These are phyloP conservation scores for Linhomoeus sp. DNA, from an alignment of 2,888 invertebrate species.

Conservation along the genomic window DNA sequence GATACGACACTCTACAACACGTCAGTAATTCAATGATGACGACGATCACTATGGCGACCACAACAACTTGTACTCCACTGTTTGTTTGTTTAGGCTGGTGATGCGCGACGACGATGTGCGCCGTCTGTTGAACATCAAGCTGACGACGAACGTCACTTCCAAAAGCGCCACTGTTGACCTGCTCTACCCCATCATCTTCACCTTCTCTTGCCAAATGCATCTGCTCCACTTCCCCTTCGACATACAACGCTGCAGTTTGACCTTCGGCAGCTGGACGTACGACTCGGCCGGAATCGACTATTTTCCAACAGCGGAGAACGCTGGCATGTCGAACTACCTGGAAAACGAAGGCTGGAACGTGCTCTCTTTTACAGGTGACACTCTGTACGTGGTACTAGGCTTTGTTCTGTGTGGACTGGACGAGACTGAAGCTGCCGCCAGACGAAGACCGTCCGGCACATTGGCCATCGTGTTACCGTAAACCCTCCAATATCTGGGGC, in stretches of 20 bases:
- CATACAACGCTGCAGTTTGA: conserved; percentile 22
- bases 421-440: too few relatives aligned
- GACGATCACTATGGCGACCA: neutral
- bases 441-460: too few relatives aligned
- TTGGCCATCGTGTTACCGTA: too few relatives aligned
- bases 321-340: conserved; percentile 21
- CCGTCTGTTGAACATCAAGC: conserved; percentile 20
- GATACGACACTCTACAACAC: conserved; percentile 23
- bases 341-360: conserved; percentile 25
- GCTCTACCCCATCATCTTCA: conserved; percentile 24
- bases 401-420: too few relatives aligned
- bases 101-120: conserved; percentile 24
- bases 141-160: conserved; percentile 16
- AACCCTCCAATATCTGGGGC: neutral
- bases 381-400: too few relatives aligned
- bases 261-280: conserved; percentile 23
- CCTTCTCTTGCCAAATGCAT: conserved; percentile 21
- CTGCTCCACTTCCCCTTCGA: conserved; percentile 21
- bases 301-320: conserved; percentile 18
- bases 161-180: conserved; percentile 17
- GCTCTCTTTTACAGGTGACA: conserved; percentile 12
- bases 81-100: conserved; percentile 11
- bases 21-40: conserved; percentile 2
- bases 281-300: conserved; percentile 21
- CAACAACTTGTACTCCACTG: neutral